Conservation (phyloP, 2,888 invertebrate genomes). For the Bombylius discolor region DNA sequence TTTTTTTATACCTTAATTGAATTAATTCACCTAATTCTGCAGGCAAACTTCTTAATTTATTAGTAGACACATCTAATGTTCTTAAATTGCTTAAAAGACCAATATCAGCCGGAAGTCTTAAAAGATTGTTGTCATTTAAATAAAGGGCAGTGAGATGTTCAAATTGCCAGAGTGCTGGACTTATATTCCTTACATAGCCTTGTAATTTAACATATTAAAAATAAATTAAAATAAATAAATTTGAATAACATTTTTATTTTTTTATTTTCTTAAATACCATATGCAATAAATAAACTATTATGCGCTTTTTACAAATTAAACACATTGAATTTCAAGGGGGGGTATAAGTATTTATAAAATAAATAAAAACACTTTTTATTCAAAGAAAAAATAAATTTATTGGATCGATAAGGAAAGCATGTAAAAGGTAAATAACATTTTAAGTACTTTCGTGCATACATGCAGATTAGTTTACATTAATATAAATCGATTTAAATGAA, state of each 20-base stretch:
- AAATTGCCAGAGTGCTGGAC: slow-evolving; percentile 82
- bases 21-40: slow-evolving; percentile 94
- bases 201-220: slow-evolving; percentile 19
- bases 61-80: slow-evolving; percentile 83
- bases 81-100: slow-evolving; percentile 70
- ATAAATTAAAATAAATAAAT: slow-evolving; percentile 5
- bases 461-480: too few relatives aligned
- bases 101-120: slow-evolving; percentile 84
- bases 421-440: too few relatives aligned
- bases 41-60: slow-evolving; percentile 88
- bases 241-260: neutral
- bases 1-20: slow-evolving; percentile 86
- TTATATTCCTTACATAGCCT: slow-evolving; percentile 91
- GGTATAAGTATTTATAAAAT: too few relatives aligned
- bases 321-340: neutral
- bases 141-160: slow-evolving; percentile 88
- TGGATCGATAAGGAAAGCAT: too few relatives aligned
- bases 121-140: slow-evolving; percentile 89
- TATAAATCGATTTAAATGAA: too few relatives aligned
- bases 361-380: too few relatives aligned
- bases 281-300: neutral
- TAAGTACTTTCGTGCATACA: too few relatives aligned
- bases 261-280: too few relatives aligned
- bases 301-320: too few relatives aligned
- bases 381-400: neutral